A percentile compares a stretch with the other conserved stretches of the same genome.
Conservation (phyloP, 2,888 invertebrate species). For the Drosophila mimetica region DNA sequence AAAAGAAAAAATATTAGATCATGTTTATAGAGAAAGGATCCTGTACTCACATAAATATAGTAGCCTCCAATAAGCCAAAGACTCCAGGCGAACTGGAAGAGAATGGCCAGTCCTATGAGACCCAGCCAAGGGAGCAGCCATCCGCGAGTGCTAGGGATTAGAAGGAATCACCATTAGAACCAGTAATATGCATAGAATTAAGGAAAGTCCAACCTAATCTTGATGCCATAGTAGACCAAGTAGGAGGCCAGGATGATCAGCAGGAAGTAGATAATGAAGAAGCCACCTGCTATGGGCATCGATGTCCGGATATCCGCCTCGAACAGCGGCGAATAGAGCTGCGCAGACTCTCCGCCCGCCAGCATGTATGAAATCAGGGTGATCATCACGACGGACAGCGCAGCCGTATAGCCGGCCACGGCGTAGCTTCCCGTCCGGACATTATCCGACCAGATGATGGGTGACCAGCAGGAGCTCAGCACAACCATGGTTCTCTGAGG, state of each 20-base stretch:
- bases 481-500: slow-evolving; percentile 86
- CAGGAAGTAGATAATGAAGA: slow-evolving; percentile 82
- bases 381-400: slow-evolving; percentile 90
- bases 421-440: slow-evolving; percentile 91
- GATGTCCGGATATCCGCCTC: slow-evolving; percentile 92
- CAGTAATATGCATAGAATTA: background rate
- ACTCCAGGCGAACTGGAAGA: slow-evolving; percentile 92
- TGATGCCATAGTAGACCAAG: slow-evolving; percentile 81
- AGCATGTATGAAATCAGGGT: slow-evolving; percentile 91
- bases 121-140: slow-evolving; percentile 92
- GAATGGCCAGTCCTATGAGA: slow-evolving; percentile 88
- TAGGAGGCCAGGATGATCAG: slow-evolving; percentile 86
- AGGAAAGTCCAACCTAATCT: slow-evolving; percentile 65
- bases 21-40: background rate
- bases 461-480: slow-evolving; percentile 93
- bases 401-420: slow-evolving; percentile 91
- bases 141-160: slow-evolving; percentile 88
- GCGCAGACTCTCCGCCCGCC: slow-evolving; percentile 94
- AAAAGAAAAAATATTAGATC: background rate
- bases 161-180: background rate
- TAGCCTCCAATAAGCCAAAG: slow-evolving; percentile 95
- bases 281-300: slow-evolving; percentile 88
- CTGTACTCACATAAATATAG: slow-evolving; percentile 93
- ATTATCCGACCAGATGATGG: slow-evolving; percentile 93
- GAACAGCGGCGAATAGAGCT: slow-evolving; percentile 94